Evolutionary conservation across 2,888 invertebrate genomes (phyloP), one percentile per base, ranked within the genome.

Genomic region (Macaria liturata): DNA sequence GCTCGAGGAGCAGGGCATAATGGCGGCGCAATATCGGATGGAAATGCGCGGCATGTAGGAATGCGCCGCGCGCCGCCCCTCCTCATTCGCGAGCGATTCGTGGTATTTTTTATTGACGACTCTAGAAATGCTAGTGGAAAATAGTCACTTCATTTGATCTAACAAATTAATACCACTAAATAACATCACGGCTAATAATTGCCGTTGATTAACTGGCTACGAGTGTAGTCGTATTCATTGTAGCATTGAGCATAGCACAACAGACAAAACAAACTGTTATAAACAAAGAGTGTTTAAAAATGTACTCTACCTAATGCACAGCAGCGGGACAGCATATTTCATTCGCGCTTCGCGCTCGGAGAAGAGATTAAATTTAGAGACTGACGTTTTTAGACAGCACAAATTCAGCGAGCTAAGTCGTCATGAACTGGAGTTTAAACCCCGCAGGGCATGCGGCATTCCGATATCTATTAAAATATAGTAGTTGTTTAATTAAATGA

Each of bases 41-140:
- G 90, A 91, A 91, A 91, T 91, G 91, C 88, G 88, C 88, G 91
- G 91, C 89, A 91, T 91, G 91, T 90, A 88, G 91, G 91, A 91
- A 91, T 91, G 89, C 88, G 89, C 88, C 88, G 84, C 85, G 80
- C 86, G 83, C 87, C 86, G 75, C 88, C 86, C 84, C 85, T 84
- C 81, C 82, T 85, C 83, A 86, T 83, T 86, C 86, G 86, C 83
- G 83, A 89, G 83, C 89, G 83, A 91, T 90, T 88, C 88, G 81
- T 86, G 91, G 90, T 84, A 91, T 91, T 91, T 91, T 91, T 91
- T 91, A 91, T 89, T 87, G 91, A 91, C 88, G 88, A 89, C 88
- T 88, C 83, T 80, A 76, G 82, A 84, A 86, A 86, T 83, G 76
- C 82, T 84, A 81, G 83, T 81, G 76, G 73, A 74, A 83, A 44